These are phyloP conservation scores for Carassius carassius DNA, from an alignment of 2,113 vertebrate genomes.

Conservation along the genomic window DNA sequence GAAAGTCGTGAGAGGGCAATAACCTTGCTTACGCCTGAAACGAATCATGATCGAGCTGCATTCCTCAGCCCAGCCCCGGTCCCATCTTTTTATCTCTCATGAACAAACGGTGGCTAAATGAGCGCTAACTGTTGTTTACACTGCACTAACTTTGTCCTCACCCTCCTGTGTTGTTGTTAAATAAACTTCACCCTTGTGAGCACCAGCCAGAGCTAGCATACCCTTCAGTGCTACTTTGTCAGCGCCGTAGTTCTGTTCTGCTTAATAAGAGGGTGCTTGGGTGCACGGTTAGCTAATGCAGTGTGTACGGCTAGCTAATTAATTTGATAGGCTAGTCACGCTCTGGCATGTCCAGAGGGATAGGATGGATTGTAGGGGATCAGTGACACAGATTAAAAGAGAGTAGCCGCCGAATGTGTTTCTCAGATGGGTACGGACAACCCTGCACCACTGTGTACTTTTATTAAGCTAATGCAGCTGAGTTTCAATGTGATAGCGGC, in stretches of 20 bases:
- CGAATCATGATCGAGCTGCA: not conserved
- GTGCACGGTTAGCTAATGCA: slow-evolving; percentile 27
- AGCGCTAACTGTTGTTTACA: slow-evolving; percentile 29
- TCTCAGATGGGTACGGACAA: slow-evolving; percentile 36
- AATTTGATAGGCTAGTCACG: slow-evolving; percentile 51
- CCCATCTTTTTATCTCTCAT: slow-evolving; percentile 15
- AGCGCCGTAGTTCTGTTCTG: slow-evolving; percentile 1
- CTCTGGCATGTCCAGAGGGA: slow-evolving; percentile 42
- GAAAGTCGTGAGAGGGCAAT: not conserved
- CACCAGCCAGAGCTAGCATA: slow-evolving; percentile 20
- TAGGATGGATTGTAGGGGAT: slow-evolving; percentile 41
- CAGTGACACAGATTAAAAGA: slow-evolving; percentile 52
- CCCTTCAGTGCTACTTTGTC: slow-evolving; percentile 15
- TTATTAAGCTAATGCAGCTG: slow-evolving; percentile 41
- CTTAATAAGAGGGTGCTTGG: slow-evolving; percentile 41
- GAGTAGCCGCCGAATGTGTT: slow-evolving; percentile 38
- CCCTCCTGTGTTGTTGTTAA: slow-evolving; percentile 30
- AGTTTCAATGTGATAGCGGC: slow-evolving; percentile 30
- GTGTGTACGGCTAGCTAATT: slow-evolving; percentile 44
- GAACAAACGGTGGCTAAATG: slow-evolving; percentile 20
- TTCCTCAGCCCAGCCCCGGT: not conserved
- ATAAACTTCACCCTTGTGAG: slow-evolving; percentile 18
- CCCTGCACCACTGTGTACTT: slow-evolving; percentile 40
- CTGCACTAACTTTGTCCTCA: slow-evolving; percentile 4
- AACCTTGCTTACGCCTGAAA: not conserved